Base-by-base conservation (phyloP, 2,113 vertebrate species). In the Sapayoa aenigma region DNA sequence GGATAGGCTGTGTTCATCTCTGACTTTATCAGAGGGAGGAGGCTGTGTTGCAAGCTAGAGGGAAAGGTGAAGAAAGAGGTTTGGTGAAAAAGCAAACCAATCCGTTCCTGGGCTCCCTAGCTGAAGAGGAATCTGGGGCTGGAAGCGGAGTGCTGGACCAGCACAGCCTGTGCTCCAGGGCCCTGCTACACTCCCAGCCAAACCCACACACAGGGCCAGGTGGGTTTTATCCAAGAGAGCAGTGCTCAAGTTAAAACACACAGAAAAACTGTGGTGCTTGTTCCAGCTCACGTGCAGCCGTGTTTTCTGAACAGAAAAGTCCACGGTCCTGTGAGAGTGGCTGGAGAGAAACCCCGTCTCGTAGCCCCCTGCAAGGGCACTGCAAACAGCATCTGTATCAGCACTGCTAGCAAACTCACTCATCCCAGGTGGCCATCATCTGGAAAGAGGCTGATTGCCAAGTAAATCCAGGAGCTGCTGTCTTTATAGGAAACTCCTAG, bases 381-480 rank as follows among this genome's bases (percentile, higher is more conserved):
- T 56, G 49, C 67, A 12, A 55, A 47, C 46, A 46, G 33, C 31
- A 4, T n/a, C 39, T 3, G 0, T 11, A 4, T 19, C 60, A 20
- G 8, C 5, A 5, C 66, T 37, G 71, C 33, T 3, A 24, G 11
- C 55, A 66, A 35, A 15, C 49, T 21, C 6, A 8, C 58, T 10
- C 6, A 0, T 85, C 81, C 82, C 87, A 81, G 74, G 69, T 82
- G 90, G 89, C 84, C 41, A 4, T 79, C 92, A 73, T 53, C 3
- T 31, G 69, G 56, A 30, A 63, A 49, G 19, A n/a, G 81, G 47
- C 77, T 58, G 77, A 33, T 91, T 67, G 90, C 95, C 86, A 72
- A 80, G 73, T 31, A 86, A 94, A 78, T 74, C 69, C 94, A 88
- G 94, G 76, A 96, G 91, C 94, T 86, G 76, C 83, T 90, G 4